Conservation (phyloP, 2,113 vertebrate genomes). For the Paratilapia polleni region DNA sequence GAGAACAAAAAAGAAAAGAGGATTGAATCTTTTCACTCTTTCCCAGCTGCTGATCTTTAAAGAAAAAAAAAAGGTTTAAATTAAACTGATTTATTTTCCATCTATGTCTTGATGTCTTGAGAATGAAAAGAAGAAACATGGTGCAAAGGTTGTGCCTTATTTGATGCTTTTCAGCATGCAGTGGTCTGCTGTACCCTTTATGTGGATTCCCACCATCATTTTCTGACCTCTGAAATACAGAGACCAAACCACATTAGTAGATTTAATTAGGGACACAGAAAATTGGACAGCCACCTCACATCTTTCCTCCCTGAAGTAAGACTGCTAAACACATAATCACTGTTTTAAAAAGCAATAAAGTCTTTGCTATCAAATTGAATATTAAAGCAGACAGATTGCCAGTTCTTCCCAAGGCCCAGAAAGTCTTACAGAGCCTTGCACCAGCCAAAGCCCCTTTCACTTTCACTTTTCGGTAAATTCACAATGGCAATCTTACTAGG, state of each 20-base stretch:
- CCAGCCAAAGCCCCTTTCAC: background rate
- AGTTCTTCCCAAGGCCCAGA: background rate
- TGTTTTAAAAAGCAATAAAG: slow-evolving; percentile 2
- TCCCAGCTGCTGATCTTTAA: background rate
- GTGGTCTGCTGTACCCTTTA: slow-evolving; percentile 51
- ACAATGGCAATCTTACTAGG: background rate
- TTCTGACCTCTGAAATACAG: slow-evolving; percentile 46
- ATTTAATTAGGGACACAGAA: slow-evolving; percentile 64
- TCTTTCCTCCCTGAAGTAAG: slow-evolving; percentile 42
- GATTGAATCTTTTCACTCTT: background rate
- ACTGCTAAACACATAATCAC: slow-evolving; percentile 22
- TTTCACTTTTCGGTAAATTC: background rate
- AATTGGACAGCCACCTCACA: slow-evolving; percentile 42
- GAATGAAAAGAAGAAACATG: slow-evolving; percentile 16
- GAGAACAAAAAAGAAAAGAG: background rate
- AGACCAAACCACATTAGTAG: slow-evolving; percentile 70
- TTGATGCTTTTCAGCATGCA: slow-evolving; percentile 59
- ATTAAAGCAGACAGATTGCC: background rate
- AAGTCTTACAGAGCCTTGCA: slow-evolving; percentile 8
- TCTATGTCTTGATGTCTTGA: background rate
- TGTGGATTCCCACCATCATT: slow-evolving; percentile 61
- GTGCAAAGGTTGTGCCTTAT: slow-evolving; percentile 53
- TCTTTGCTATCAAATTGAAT: background rate
- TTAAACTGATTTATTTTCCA: slow-evolving; percentile 40
- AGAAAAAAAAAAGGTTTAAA: background rate